Evolutionary conservation across 2,888 invertebrate species (phyloP), one percentile per base, ranked within the genome.

Genomic region (Polietes domitor): DNA sequence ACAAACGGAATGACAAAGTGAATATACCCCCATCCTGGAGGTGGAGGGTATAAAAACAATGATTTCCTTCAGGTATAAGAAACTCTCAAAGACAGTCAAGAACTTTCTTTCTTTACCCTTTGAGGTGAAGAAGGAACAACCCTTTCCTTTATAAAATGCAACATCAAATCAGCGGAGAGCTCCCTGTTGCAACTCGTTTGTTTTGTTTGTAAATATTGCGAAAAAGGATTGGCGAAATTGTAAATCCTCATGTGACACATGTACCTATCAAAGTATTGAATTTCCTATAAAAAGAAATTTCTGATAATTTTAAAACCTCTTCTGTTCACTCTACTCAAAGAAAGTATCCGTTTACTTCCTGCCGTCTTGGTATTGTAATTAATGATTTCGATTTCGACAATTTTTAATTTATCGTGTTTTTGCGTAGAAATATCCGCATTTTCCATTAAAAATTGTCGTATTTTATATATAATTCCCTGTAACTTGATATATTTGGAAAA

Each of bases 131-230:
- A n/a, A n/a, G n/a, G n/a, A 4, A 17, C 17, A 24, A 58, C 41
- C 12, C 43, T 61, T 41, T 65, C 71, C 55, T 72, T 79, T 72
- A 32, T 21, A 58, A 72, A n/a, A 15, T 68, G 17, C 68, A 72
- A 19, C 0, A 47, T 47, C n/a, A n/a, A n/a, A n/a, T n/a, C n/a
- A n/a, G n/a, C n/a, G n/a, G n/a, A n/a, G n/a, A n/a, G n/a, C n/a
- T 47, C 4, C n/a, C n/a, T 47, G n/a, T 15, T 28, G 7, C 58
- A 73, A 43, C 12, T 71, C 15, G 71, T 78, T 80, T 73, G 77
- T 77, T 73, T 77, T 80, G 68, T 74, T 80, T 73, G 75, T 75
- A 80, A 80, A 80, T 84, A 84, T 80, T 81, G 80, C n/a, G n/a
- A n/a, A 79, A 80, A 83, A 77, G 72, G 78, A 81, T 78, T 81